phyloP scores from a whole-genome alignment of 2,113 vertebrate species.

The Tragulus kanchil region DNA sequence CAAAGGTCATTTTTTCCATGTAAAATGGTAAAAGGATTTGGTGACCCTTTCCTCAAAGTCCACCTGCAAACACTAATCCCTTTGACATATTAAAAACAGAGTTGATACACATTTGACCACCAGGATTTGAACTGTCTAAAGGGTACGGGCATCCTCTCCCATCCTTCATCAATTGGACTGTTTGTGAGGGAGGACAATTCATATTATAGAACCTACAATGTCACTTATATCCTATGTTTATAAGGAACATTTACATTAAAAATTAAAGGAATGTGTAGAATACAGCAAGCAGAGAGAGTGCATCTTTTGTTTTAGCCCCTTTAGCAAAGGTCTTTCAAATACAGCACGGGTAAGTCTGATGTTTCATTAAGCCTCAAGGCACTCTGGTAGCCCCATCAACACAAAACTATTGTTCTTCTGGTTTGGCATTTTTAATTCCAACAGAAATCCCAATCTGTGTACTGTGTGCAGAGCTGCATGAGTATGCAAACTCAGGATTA shows the following conservation, averaged over 20 bases:
- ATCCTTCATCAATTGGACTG: background rate
- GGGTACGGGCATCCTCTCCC: background rate
- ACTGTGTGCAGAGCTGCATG: background rate
- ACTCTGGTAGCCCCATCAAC: background rate
- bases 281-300: background rate
- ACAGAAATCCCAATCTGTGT: background rate
- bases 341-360: background rate
- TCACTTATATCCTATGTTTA: background rate
- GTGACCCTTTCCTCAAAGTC: background rate
- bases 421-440: background rate
- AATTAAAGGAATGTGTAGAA: background rate
- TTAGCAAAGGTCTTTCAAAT: background rate
- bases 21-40: background rate
- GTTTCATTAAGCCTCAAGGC: background rate
- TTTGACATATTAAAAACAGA: conserved; percentile 35
- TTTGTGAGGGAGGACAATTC: background rate
- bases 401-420: background rate
- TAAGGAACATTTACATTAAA: conserved; percentile 7
- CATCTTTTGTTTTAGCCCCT: background rate
- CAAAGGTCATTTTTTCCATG: background rate
- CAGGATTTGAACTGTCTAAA: background rate
- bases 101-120: background rate
- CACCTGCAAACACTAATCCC: background rate
- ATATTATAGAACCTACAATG: background rate
- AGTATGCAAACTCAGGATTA: background rate